Percentiles rank a stretch among this genome's conserved stretches.
phyloP scores from a whole-genome alignment of 1,140 invertebrate species.

The Sitobion miscanthi region DNA sequence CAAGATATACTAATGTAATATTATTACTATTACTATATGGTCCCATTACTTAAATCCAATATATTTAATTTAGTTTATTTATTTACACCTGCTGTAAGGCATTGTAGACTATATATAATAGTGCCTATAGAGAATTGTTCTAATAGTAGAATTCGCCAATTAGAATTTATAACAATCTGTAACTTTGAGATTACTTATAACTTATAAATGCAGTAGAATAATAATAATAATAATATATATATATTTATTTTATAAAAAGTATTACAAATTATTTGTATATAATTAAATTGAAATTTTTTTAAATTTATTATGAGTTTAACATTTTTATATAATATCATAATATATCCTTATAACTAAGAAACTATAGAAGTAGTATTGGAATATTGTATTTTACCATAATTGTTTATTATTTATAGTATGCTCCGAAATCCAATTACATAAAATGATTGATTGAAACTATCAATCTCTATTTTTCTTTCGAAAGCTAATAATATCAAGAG shows the following conservation, averaged over 20 bases:
- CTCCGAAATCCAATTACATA: background rate
- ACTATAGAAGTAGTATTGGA: background rate
- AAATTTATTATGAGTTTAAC: background rate
- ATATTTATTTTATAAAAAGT: background rate
- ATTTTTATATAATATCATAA: background rate
- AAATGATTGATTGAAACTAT: conserved; percentile 5
- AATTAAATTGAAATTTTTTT: background rate
- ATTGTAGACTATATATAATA: background rate
- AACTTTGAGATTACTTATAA: background rate
- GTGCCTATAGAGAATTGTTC: background rate
- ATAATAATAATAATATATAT: background rate
- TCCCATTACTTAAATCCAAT: background rate
- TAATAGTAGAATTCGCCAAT: background rate
- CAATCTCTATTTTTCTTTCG: conserved; percentile 50
- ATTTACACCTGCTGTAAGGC: background rate
- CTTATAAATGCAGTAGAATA: background rate
- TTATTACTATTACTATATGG: background rate
- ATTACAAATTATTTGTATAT: background rate
- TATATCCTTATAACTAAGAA: background rate
- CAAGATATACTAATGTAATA: no score
- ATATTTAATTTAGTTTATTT: background rate
- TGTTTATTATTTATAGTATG: background rate
- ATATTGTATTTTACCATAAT: background rate
- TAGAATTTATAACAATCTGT: background rate
- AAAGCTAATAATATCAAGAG: conserved; percentile 39